Evolutionary conservation across 1,140 invertebrate genomes (phyloP), one percentile per base, ranked within the genome.

Genomic region (Hetaerina americana): DNA sequence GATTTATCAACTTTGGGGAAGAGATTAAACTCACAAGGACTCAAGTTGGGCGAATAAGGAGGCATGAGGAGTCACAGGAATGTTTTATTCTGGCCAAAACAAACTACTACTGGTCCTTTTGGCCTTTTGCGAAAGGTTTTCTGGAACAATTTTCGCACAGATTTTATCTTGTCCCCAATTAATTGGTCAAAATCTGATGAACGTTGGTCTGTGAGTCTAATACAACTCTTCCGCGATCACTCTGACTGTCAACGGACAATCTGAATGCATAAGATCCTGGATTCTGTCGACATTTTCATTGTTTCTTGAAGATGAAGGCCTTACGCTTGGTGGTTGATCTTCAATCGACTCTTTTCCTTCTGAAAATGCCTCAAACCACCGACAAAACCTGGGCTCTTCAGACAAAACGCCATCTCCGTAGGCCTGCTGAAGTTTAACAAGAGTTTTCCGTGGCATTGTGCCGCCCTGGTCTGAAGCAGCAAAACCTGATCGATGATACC

Each of bases 391-490:
- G 70, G 24, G 73, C 74, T 27, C 66, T 70, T 70, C 49, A 73
- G 27, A n/a, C n/a, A 74, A 72, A 75, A 70, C 27, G 73, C 66
- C 73, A 0, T 73, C 72, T 68, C 71, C 76, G 75, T 25, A 69
- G 68, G 27, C 15, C 68, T 69, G 68, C 68, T 26, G 68, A 69
- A 74, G 72, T 68, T 74, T 75, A 68, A 26, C 70, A 74, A 74
- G 72, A 68, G n/a, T n/a, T n/a, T n/a, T n/a, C n/a, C n/a, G n/a
- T n/a, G n/a, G n/a, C n/a, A n/a, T n/a, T n/a, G n/a, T n/a, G n/a
- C n/a, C n/a, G 71, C 66, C 70, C 74, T 74, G 70, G 72, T 74
- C 73, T 76, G 71, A 76, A 75, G 70, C 75, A 73, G 73, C 74
- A 76, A 70, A 68, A 74, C 71, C 73, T 76, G 72, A 72, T 75